Percentiles rank a stretch among this genome's conserved stretches.
These are phyloP conservation scores for Heliconius sara DNA, from an alignment of 2,888 invertebrate genomes.

Conservation along the genomic window DNA sequence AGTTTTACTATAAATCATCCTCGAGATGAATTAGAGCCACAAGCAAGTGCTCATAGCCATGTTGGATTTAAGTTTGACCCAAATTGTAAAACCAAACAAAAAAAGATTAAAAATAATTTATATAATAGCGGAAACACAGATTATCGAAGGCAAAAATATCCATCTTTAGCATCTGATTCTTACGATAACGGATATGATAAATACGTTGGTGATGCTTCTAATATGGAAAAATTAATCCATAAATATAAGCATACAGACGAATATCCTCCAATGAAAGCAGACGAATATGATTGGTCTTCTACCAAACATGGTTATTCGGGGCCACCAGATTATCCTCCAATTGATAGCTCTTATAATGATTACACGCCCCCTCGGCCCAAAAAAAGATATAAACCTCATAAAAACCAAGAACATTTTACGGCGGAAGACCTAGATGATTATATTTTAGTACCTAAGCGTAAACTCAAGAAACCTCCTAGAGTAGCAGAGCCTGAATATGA, in stretches of 20 bases:
- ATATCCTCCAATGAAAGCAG: slow-evolving; percentile 63
- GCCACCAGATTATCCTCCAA: slow-evolving; percentile 61
- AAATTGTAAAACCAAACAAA: slow-evolving; percentile 73
- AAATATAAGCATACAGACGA: slow-evolving; percentile 57
- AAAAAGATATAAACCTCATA: slow-evolving; percentile 68
- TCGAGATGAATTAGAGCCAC: slow-evolving; percentile 59
- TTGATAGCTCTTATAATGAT: slow-evolving; percentile 65
- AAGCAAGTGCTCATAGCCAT: slow-evolving; percentile 67
- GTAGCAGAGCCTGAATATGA: slow-evolving; percentile 64
- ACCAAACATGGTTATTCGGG: slow-evolving; percentile 58
- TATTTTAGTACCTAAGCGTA: slow-evolving; percentile 75
- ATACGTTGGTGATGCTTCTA: slow-evolving; percentile 61
- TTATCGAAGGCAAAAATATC: slow-evolving; percentile 63
- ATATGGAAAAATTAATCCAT: slow-evolving; percentile 64
- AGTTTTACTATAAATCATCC: slow-evolving; percentile 74
- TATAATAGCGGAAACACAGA: slow-evolving; percentile 65
- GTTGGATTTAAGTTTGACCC: slow-evolving; percentile 70
- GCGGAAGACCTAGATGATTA: slow-evolving; percentile 72
- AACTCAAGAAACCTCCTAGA: slow-evolving; percentile 65
- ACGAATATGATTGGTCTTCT: slow-evolving; percentile 60
- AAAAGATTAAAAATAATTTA: slow-evolving; percentile 61
- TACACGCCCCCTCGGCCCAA: slow-evolving; percentile 67
- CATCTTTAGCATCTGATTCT: slow-evolving; percentile 57
- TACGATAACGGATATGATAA: slow-evolving; percentile 68
- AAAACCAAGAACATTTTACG: slow-evolving; percentile 61